Base-by-base conservation (phyloP, 2,797 vertebrate genomes). In the Crenichthys baileyi region DNA sequence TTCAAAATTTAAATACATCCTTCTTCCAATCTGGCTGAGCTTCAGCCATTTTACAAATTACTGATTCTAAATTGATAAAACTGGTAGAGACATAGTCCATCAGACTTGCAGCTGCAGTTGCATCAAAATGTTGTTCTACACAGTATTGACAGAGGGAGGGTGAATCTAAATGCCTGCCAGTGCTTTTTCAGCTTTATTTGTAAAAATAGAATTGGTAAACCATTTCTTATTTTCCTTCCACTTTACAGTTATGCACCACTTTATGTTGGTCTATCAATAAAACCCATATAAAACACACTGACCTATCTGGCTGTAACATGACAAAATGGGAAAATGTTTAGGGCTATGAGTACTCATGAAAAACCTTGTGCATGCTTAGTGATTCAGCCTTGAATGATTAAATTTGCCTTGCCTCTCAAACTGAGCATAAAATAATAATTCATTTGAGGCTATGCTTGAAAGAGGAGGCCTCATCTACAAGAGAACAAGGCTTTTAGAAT, bases 401-500 rank as follows among this genome's bases (percentile, higher is more conserved):
- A 4, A 68, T n/a, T n/a, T 0, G 11, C 20, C 24, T 68, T n/a
- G 5, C 11, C 12, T 44, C 65, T n/a, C 22, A 44, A n/a, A 44
- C 7, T n/a, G 44, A 44, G 24, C 5, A 44, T 46, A 24, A 24
- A 39, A 46, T 2, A 22, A 65, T 36, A 51, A 39, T 24, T 41
- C 0, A 68, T 58, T 55, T 80, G 51, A 73, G 13, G 41, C 13
- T 80, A 11, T 68, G 65, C 18, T 7, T 71, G 26, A 50, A 73
- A 29, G 39, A 50, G 60, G 65, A 73, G 65, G 75, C 79, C 79
- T 74, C 67, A 63, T 51, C 65, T 80, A 65, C 60, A 78, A 70
- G 77, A 85, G 73, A 84, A 85, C 84, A 86, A 80, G 81, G 91
- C 89, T 91, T 90, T 92, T 39, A 86, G 79, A 77, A 75, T 87